phyloP scores from a whole-genome alignment of 2,113 vertebrate species.

The Aldabrachelys gigantea region DNA sequence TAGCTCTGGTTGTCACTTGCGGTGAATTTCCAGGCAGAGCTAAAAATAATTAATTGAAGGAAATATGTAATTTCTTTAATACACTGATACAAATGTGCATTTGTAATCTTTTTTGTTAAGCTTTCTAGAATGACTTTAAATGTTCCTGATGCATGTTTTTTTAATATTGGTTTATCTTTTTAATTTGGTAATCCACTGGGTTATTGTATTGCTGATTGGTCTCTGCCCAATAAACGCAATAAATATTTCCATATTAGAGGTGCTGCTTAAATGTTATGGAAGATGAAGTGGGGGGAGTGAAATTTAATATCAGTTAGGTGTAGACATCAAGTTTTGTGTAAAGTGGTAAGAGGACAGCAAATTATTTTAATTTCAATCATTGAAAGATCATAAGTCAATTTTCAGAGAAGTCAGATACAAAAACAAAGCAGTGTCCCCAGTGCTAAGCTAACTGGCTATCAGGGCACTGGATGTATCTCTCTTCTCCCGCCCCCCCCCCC shows the following conservation, averaged over 20 bases:
- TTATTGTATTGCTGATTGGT: neutral
- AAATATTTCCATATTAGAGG: neutral
- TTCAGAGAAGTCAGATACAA: neutral
- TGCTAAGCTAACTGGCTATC: neutral
- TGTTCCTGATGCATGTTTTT: neutral
- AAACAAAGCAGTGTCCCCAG: neutral
- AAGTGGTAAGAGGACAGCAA: neutral
- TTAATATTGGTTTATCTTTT: neutral
- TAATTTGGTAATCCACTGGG: neutral
- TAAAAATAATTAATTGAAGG: conserved; percentile 5
- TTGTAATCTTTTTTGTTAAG: neutral
- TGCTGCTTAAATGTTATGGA: neutral
- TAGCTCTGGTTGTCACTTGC: conserved; percentile 11
- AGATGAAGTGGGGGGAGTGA: neutral
- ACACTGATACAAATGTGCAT: neutral
- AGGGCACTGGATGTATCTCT: neutral
- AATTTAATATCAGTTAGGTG: neutral
- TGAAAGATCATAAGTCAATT: neutral
- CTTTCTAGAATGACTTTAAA: neutral
- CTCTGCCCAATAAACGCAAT: neutral
- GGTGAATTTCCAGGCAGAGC: conserved; percentile 24
- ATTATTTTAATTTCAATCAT: neutral
- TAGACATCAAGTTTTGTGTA: neutral
- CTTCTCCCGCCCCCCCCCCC: no score
- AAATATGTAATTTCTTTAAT: neutral